Base-by-base conservation (phyloP, 1,140 invertebrate genomes). In the Spodoptera frugiperda region DNA sequence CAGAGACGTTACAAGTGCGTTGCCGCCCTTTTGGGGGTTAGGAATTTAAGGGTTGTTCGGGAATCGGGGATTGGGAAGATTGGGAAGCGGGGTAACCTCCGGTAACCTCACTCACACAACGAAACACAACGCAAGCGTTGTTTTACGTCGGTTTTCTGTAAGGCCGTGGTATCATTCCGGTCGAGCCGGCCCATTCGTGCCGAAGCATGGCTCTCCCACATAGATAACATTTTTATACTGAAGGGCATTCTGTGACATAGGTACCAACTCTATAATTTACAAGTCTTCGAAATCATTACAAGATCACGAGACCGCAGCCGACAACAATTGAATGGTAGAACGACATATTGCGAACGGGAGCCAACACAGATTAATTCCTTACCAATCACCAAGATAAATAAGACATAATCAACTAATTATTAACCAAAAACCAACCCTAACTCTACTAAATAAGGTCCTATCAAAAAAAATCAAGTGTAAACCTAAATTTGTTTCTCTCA, bases 341-440 rank as follows among this genome's bases (percentile, higher is more conserved):
- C 63, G 63, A 67, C 63, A 67, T 67, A 19, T 67, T 67, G 63
- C 63, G 46, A 67, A 67, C 63, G 63, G 63, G 63, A 67, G 63
- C 63, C 21, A 14, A n/a, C 8, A 67, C 63, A 25, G 63, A 67
- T 67, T 67, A 67, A 67, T 67, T 67, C 21, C 63, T 67, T 48
- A 67, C 63, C 63, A 67, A 67, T 67, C 39, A 67, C 63, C 63
- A 67, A 21, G 4, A 17, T 49, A 3, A 1, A 0, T 8, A 19
- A 12, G 2, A 1, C 11, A 49, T 48, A 11, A 2, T 3, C 15
- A 12, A 63, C n/a, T 11, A 21, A 67, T 5, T 10, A 49, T 6
- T 3, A 1, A n/a, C 3, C 63, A 25, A 67, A 46, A 46, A 21
- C 8, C 11, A 12, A 49, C 63, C 44, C 14, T 67, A 25, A 10